Base-by-base conservation (phyloP, 2,888 invertebrate species). In the Antheraea assamensis region DNA sequence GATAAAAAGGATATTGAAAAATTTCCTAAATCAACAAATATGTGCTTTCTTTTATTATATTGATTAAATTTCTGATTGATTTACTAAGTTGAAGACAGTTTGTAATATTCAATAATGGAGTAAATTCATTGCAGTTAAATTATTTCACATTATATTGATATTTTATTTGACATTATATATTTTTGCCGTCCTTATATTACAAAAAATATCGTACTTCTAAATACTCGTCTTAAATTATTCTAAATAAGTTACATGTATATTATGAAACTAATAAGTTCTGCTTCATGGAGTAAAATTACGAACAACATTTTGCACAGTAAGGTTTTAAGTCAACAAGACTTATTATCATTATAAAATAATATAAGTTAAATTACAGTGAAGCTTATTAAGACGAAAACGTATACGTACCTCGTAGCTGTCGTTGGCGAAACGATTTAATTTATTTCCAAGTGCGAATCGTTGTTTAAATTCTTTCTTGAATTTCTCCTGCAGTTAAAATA, bases 381-480 rank as follows among this genome's bases (percentile, higher is more conserved):
- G 5, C 8, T n/a, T 55, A 55, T 55, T 5, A 21, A n/a, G n/a
- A 55, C 7, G 10, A n/a, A 13, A 13, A 58, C 24, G 13, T 58
- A 3, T 24, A 24, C 82, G 82, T 87, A 94, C 94, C 89, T 95
- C 95, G 77, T 92, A 95, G 80, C 95, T 95, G 75, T 95, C 95
- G 78, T 92, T 92, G 17, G 86, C 85, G 75, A 89, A 92, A 89
- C 91, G 84, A 73, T 84, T 92, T n/a, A 87, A 86, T 74, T 91
- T 93, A 77, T 90, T 92, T 70, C 95, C 95, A 75, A 95, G 95
- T 3, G 96, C 95, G 79, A 97, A 96, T 8, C 97, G 95, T 82
- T 96, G 96, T 81, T 96, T 96, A 82, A 97, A 97, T 89, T 97
- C 97, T 72, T 97, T 95, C 87, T 97, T 97, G 89, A 97, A 97